These are phyloP conservation scores for Chironex yamaguchii DNA, from an alignment of 30 jellyfish, hydroid and myxozoan genomes.

Conservation along the genomic window DNA sequence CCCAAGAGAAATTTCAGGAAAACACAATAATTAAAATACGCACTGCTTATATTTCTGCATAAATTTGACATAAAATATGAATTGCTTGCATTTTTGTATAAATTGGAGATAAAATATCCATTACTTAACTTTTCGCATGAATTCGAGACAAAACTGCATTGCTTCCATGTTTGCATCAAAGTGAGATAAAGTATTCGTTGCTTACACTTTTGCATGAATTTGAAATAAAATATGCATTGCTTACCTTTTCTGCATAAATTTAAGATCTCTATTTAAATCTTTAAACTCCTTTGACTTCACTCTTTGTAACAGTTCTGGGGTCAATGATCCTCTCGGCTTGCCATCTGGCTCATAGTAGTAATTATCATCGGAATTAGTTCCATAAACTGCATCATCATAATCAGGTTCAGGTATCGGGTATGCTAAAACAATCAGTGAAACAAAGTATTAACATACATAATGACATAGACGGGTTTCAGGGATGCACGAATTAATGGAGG, in stretches of 20 bases:
- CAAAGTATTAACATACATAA: too few relatives aligned
- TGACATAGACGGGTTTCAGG: too few relatives aligned
- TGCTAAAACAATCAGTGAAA: not conserved
- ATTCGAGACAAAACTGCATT: too few relatives aligned
- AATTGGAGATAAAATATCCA: too few relatives aligned
- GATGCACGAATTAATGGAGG: too few relatives aligned
- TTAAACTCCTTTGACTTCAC: conserved; percentile 74
- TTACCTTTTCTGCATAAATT: conserved; percentile 72
- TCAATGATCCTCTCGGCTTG: not conserved
- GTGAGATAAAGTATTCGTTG: conserved; percentile 54
- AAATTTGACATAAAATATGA: too few relatives aligned
- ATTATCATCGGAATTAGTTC: not conserved
- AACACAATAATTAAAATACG: too few relatives aligned
- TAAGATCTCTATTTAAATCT: conserved; percentile 72
- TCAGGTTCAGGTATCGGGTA: not conserved
- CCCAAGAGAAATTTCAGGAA: too few relatives aligned
- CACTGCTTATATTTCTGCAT: too few relatives aligned
- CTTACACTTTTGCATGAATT: not conserved
- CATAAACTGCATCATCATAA: not conserved
- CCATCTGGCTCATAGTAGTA: not conserved
- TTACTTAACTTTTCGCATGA: too few relatives aligned
- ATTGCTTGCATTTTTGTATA: too few relatives aligned
- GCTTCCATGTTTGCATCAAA: too few relatives aligned
- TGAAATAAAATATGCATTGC: not conserved
- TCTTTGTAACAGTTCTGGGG: conserved; percentile 66